These are phyloP conservation scores for Salvator merianae DNA, from an alignment of 2,113 vertebrate species.

Conservation along the genomic window DNA sequence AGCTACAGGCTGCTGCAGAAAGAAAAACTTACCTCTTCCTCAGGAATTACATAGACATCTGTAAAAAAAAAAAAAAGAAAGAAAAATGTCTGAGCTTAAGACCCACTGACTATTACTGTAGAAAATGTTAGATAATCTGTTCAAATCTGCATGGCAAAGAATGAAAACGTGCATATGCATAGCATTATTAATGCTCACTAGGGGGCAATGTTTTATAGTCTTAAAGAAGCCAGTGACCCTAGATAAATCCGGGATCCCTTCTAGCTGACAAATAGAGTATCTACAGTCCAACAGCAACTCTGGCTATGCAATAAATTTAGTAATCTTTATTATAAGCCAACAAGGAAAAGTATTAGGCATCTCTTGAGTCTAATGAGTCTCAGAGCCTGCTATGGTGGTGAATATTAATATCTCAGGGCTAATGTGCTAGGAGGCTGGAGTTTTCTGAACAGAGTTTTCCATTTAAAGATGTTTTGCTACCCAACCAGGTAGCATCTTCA, in stretches of 20 bases:
- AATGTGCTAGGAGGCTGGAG: too few species aligned
- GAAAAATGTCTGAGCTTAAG: background rate
- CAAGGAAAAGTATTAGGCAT: too few species aligned
- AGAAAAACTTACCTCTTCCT: conserved; percentile 72
- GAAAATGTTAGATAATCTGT: background rate
- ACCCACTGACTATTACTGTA: background rate
- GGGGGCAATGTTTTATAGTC: conserved; percentile 56
- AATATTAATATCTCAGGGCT: too few species aligned
- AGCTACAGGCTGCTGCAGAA: too few species aligned
- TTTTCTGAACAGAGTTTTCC: too few species aligned
- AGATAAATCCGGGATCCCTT: background rate
- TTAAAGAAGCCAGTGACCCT: background rate
- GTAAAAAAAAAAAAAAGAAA: background rate
- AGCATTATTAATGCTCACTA: background rate
- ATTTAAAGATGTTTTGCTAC: too few species aligned
- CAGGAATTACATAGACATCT: conserved; percentile 82
- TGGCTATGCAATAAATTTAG: background rate
- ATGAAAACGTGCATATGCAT: background rate
- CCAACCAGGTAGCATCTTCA: too few species aligned
- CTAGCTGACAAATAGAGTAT: background rate
- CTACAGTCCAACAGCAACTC: background rate
- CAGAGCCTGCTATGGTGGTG: too few species aligned
- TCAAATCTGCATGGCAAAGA: background rate
- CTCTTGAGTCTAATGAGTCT: too few species aligned
- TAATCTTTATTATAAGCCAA: background rate